Base-by-base conservation (phyloP, 2,113 vertebrate genomes). In the Oreocharis arfaki region DNA sequence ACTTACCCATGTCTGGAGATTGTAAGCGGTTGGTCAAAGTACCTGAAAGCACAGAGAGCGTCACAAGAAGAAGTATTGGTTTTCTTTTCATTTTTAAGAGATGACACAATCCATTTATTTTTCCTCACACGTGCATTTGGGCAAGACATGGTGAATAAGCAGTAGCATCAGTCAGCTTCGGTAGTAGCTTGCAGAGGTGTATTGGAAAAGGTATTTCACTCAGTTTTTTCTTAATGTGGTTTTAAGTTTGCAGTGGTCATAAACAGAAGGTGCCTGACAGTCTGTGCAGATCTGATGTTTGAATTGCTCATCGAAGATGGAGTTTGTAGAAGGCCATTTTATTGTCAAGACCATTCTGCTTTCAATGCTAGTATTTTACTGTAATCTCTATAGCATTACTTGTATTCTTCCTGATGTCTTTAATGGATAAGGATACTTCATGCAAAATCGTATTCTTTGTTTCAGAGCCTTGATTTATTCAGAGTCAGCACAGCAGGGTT, bases 401-500 rank as follows among this genome's bases (percentile, higher is more conserved):
- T 86, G 7, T 61, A 22, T 76, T 68, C 8, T 84, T 13, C 28
- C 6, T 50, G 39, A 12, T 75, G 37, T 13, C 59, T 74, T 74
- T 30, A 77, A 63, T 61, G 35, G 39, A n/a, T 92, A 68, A 71
- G 20, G 33, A 33, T 63, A 35, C 33, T 68, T 81, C 16, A 35
- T 22, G 7, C 35, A 42, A 47, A 90, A 52, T 27, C 0, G 1
- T 49, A 9, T n/a, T 83, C 7, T 80, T 92, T 91, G 59, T 69
- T 96, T 71, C 83, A 65, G 16, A 69, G 46, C 9, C 30, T 57
- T 81, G 50, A 57, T 94, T 86, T 92, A 77, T 91, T 92, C 37
- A 59, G 28, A 50, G 13, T 57, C 49, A 77, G 35, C 39, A 15
- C 47, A 55, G 60, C 37, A 77, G 27, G 18, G 33, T 80, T 42